Conservation (phyloP, 2,113 vertebrate genomes). For the Cyphomyrus plagiostoma region DNA sequence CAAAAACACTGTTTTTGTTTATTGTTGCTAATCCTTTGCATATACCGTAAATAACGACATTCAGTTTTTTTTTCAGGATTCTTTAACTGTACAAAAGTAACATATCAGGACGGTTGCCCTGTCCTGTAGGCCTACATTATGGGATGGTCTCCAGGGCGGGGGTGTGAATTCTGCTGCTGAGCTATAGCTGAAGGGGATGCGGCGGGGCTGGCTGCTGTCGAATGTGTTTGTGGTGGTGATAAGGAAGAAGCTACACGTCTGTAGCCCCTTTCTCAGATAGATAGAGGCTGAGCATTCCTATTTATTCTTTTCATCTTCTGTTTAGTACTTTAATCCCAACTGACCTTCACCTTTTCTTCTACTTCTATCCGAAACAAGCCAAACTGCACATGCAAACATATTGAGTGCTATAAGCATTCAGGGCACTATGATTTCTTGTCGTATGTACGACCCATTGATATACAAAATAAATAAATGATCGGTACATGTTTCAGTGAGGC, state of each 20-base stretch:
- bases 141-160: slow-evolving; percentile 10
- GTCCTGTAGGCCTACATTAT: no score
- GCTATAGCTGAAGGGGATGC: slow-evolving; percentile 50
- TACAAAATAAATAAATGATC: not conserved
- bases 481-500: not conserved
- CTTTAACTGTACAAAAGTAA: no score
- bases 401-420: not conserved
- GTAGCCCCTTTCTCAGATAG: slow-evolving; percentile 57
- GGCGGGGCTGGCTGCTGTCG: slow-evolving; percentile 46
- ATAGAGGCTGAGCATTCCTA: slow-evolving; percentile 51
- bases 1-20: no score
- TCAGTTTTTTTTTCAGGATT: no score
- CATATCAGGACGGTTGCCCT: no score
- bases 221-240: slow-evolving; percentile 52
- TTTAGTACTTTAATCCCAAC: slow-evolving; percentile 48
- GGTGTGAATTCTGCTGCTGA: slow-evolving; percentile 43
- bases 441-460: not conserved
- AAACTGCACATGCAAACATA: slow-evolving; percentile 61
- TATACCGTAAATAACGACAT: no score
- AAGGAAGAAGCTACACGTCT: slow-evolving; percentile 60
- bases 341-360: slow-evolving; percentile 61
- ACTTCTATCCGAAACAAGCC: slow-evolving; percentile 71
- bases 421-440: not conserved
- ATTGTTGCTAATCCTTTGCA: no score
- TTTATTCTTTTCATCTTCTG: slow-evolving; percentile 70